Base-by-base conservation (phyloP, 2,888 invertebrate genomes). In the Agriopis leucophaearia region DNA sequence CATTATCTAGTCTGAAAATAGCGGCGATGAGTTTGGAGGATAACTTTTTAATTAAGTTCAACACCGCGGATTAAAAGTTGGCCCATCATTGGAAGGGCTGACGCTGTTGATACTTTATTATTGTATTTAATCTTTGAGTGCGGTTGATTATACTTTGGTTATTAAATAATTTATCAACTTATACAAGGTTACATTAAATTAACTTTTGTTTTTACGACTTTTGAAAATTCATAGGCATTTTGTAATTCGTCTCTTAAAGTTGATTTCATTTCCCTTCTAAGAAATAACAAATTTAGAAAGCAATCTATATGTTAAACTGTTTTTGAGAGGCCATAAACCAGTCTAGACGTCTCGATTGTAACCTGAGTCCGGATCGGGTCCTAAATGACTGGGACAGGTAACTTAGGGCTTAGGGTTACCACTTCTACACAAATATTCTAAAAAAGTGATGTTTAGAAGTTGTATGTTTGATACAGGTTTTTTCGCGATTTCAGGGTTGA, bases 321-420 rank as follows among this genome's bases (percentile, higher is more conserved):
- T 74, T 72, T 74, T 74, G 73, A 74, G 66, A 35, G 36, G 36
- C 64, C 66, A 69, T 80, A 78, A 81, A 76, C 60, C 52, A 64
- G 81, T 81, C 81, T 82, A 82, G 81, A 81, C 81, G 72, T 71
- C 70, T 75, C 62, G 63, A 69, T 73, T 64, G 69, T 67, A 50
- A 65, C 60, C 35, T 54, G 65, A 62, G 51, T 63, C 65, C 56
- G 67, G 54, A 74, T 70, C 67, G 63, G 52, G 56, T 56, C 42
- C 62, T 72, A 70, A 74, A 74, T 65, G 64, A 47, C 15, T 27
- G 18, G 51, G 64, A 69, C 77, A 75, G 76, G 78, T 76, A 54
- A 70, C 52, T 67, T 5, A 27, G 62, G 56, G 54, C 42, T 48
- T 69, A 67, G 66, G 63, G 69, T 7, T 63, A 58, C 4, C 27